Conservation (phyloP, 1,140 invertebrate species). For the Macrocentrus cingulum region DNA sequence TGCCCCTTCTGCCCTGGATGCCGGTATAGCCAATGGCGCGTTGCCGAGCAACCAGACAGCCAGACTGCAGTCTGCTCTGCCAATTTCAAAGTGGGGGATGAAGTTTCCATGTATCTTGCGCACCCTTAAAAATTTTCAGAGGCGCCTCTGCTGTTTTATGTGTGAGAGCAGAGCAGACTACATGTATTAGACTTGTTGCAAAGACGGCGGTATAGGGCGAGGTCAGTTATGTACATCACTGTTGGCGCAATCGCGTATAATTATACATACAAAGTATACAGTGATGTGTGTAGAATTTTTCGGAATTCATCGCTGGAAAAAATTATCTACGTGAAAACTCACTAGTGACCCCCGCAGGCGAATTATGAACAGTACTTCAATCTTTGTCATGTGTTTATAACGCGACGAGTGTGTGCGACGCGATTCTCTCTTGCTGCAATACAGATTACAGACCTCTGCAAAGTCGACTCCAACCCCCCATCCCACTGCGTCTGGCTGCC, state of each 20-base stretch:
- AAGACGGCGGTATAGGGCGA: conserved; percentile 11
- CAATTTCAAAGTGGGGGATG: conserved; percentile 7
- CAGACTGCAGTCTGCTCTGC: conserved; percentile 32
- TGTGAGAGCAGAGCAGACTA: background rate
- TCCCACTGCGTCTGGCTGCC: conserved; percentile 26
- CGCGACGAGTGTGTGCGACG: too few species aligned
- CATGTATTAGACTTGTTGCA: background rate
- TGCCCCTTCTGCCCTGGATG: conserved; percentile 21
- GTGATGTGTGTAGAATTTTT: background rate
- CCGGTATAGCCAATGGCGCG: conserved; percentile 34
- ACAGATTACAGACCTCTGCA: too few species aligned
- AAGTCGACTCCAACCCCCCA: too few species aligned
- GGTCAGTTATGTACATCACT: conserved; percentile 30
- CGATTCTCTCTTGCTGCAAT: conserved; percentile 27
- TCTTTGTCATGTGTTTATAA: too few species aligned
- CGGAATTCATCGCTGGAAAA: too few species aligned
- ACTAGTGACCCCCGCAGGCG: too few species aligned
- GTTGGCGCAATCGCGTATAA: background rate
- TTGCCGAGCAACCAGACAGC: conserved; percentile 49
- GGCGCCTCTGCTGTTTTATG: too few species aligned
- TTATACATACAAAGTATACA: background rate
- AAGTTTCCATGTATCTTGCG: conserved; percentile 5
- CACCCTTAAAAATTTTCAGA: conserved; percentile 13
- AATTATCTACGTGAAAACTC: too few species aligned
- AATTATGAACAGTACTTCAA: too few species aligned